Evolutionary conservation across 2,888 invertebrate genomes (phyloP), one percentile per base, ranked within the genome.

Genomic region (Folsomia candida): DNA sequence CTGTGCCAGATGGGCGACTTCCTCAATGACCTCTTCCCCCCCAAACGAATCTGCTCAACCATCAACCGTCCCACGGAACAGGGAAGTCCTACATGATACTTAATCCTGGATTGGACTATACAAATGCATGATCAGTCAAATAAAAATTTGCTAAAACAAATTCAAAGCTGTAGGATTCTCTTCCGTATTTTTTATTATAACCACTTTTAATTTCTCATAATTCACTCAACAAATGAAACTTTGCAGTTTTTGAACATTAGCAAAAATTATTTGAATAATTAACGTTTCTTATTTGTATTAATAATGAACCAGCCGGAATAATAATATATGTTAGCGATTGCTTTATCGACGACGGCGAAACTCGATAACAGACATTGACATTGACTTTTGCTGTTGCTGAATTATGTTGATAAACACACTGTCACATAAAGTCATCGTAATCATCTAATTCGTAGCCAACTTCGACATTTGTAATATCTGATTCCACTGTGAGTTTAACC

Each of bases 401-500:
- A 54, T 47, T 47, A 47, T 47, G 9, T 47, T 47, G 47, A n/a
- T n/a, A n/a, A 47, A 47, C 66, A 64, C 37, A 51, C 51, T 67
- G 73, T 76, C 76, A 79, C 78, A 79, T 79, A 70, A 79, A 79
- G 73, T 79, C 79, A 66, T 79, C 79, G 66, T 74, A 79, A 26
- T 79, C 79, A 47, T 78, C 77, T 51, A 76, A 70, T 69, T 78
- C 79, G 18, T 73, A 71, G 59, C 72, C 79, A 27, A 37, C 61
- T 64, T 67, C 73, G 28, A 74, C 67, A 51, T 72, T 62, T 2
- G 72, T 61, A 69, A 78, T 89, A 79, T 91, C 90, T 67, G 89
- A 89, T 83, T 91, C 90, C 67, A 91, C 84, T 82, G 90, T 90
- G 60, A 90, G 87, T 84, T 91, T 92, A n/a, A 68, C 58, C 47